Conservation (phyloP, 2,888 invertebrate genomes). For the Celastrina argiolus region DNA sequence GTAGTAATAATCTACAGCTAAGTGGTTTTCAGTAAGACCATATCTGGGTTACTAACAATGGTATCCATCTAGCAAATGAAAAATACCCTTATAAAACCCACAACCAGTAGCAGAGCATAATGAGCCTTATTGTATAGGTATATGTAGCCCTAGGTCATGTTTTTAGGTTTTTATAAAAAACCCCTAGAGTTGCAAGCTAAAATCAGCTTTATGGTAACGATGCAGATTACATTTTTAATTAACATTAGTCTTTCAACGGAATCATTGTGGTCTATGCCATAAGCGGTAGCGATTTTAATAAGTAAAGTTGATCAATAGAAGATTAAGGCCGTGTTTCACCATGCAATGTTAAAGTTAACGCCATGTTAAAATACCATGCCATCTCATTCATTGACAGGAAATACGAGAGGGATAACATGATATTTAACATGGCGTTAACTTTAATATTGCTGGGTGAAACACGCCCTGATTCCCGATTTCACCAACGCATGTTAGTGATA, state of each 20-base stretch:
- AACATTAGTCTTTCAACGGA: neutral
- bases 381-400: too few species aligned
- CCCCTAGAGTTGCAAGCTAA: conserved; percentile 30
- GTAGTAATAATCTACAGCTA: neutral
- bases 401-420: too few species aligned
- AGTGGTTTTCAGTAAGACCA: conserved; percentile 12
- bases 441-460: too few species aligned
- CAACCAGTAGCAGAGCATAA: conserved; percentile 31
- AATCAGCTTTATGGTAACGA: neutral
- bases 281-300: conserved; percentile 5
- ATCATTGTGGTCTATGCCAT: neutral
- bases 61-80: conserved; percentile 36
- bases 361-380: too few species aligned
- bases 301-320: neutral
- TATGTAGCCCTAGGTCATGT: neutral
- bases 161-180: neutral
- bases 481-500: too few species aligned
- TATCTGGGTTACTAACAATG: conserved; percentile 31
- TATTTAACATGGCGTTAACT: too few species aligned
- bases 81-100: conserved; percentile 32
- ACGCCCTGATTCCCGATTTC: too few species aligned
- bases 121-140: neutral
- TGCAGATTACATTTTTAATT: neutral
- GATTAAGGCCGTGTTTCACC: neutral
- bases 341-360: too few species aligned